Evolutionary conservation across 2,113 vertebrate genomes (phyloP).

Genomic region (Tragelaphus imberbis): DNA sequence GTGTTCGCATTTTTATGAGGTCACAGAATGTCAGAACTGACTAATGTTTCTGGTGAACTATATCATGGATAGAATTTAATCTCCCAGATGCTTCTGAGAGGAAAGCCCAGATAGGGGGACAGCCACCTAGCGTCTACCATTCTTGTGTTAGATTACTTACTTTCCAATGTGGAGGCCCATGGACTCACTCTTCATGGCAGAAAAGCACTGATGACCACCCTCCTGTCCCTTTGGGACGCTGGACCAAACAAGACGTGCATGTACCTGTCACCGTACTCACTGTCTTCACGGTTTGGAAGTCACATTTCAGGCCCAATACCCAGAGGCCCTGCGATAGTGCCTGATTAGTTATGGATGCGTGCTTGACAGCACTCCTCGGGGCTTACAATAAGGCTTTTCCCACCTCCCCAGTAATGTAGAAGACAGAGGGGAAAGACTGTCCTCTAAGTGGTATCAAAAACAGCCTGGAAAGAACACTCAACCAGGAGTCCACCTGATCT

Average conservation of each 20-base stretch:
- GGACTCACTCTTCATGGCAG: neutral
- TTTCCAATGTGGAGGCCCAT: neutral
- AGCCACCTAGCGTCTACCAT: conserved; percentile 22
- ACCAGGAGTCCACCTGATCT: neutral
- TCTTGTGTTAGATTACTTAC: neutral
- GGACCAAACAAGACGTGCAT: neutral
- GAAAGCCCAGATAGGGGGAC: neutral
- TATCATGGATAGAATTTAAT: conserved; percentile 51
- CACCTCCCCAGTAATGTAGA: neutral
- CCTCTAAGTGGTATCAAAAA: neutral
- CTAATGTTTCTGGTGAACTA: conserved; percentile 57
- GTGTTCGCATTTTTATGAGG: conserved; percentile 61
- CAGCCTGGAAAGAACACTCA: neutral
- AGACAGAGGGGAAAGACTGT: neutral
- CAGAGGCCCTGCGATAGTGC: neutral
- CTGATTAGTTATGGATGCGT: neutral
- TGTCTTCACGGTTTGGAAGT: neutral
- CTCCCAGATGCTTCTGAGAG: conserved; percentile 48
- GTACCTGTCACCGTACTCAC: neutral
- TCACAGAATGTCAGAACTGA: conserved; percentile 44
- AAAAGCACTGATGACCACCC: conserved; percentile 42
- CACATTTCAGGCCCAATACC: neutral
- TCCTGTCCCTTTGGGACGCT: neutral
- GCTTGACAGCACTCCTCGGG: neutral
- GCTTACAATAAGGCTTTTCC: neutral